Conservation (phyloP, 2,797 vertebrate species). For the Steatocranus sp. region DNA sequence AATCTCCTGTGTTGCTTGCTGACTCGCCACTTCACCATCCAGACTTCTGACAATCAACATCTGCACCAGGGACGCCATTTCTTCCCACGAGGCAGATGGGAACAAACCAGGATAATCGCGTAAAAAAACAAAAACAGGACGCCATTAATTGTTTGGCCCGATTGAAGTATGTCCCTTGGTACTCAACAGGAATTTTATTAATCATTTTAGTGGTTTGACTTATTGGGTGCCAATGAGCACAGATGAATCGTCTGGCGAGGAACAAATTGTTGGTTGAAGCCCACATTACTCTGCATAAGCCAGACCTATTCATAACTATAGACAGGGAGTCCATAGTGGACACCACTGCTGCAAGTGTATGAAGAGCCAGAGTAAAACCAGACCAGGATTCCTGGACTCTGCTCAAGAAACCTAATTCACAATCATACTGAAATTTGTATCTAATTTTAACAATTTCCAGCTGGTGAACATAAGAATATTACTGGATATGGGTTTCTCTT, state of each 20-base stretch:
- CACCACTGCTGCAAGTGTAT: background rate
- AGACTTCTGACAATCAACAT: conserved; percentile 74
- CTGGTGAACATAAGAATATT: background rate
- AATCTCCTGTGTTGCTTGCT: conserved; percentile 59
- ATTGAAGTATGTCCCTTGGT: conserved; percentile 59
- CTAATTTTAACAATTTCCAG: background rate
- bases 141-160: conserved; percentile 69
- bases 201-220: conserved; percentile 63
- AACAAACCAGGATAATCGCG: conserved; percentile 68
- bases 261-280: conserved; percentile 39
- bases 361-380: background rate
- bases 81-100: conserved; percentile 66
- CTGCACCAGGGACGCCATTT: conserved; percentile 65
- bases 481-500: background rate
- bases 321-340: background rate
- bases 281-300: conserved; percentile 27
- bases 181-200: conserved; percentile 54
- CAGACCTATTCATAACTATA: conserved; percentile 24
- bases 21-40: conserved; percentile 49
- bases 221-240: conserved; percentile 48
- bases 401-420: background rate
- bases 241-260: conserved; percentile 50
- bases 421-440: background rate
- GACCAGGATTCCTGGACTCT: background rate
- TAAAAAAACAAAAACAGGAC: conserved; percentile 69